Percentiles rank a stretch among this genome's conserved stretches.
Conservation (phyloP, 2,888 invertebrate species). For the Amblyjoppa fuscipennis region DNA sequence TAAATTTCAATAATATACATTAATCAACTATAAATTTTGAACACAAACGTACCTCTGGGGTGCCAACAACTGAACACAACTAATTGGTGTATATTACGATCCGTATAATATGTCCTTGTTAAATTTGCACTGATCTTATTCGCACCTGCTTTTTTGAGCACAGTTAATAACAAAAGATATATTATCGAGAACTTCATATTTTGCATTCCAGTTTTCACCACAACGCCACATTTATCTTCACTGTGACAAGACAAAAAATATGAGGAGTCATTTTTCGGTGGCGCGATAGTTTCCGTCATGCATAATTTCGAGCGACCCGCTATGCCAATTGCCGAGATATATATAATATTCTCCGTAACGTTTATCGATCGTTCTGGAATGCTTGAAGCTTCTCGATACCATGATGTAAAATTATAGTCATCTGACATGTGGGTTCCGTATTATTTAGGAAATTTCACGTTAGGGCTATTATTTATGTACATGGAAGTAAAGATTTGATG, state of each 20-base stretch:
- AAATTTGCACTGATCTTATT: slow-evolving; percentile 53
- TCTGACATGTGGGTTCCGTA: slow-evolving; percentile 16
- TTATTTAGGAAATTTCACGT: slow-evolving; percentile 40
- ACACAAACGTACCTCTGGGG: slow-evolving; percentile 59
- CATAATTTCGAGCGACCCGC: slow-evolving; percentile 22
- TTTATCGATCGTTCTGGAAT: slow-evolving; percentile 50
- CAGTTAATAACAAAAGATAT: slow-evolving; percentile 13
- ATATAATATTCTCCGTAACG: slow-evolving; percentile 42
- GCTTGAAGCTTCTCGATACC: slow-evolving; percentile 37
- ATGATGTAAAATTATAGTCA: slow-evolving; percentile 31
- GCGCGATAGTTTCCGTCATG: slow-evolving; percentile 8
- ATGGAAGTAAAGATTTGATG: slow-evolving; percentile 17
- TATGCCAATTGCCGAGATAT: slow-evolving; percentile 33
- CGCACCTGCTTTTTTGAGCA: slow-evolving; percentile 1
- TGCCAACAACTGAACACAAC: slow-evolving; percentile 74
- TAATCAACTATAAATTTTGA: neutral
- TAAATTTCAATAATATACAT: neutral
- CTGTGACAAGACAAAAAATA: slow-evolving; percentile 1
- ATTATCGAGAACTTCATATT: slow-evolving; percentile 29
- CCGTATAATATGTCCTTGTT: slow-evolving; percentile 68
- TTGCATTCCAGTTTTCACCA: neutral
- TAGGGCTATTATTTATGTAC: slow-evolving; percentile 16
- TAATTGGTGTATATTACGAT: slow-evolving; percentile 70
- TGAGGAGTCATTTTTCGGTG: neutral
- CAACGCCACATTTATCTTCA: neutral